Evolutionary conservation across 2,888 invertebrate genomes (phyloP).

Genomic region (Hylaea fasciaria): DNA sequence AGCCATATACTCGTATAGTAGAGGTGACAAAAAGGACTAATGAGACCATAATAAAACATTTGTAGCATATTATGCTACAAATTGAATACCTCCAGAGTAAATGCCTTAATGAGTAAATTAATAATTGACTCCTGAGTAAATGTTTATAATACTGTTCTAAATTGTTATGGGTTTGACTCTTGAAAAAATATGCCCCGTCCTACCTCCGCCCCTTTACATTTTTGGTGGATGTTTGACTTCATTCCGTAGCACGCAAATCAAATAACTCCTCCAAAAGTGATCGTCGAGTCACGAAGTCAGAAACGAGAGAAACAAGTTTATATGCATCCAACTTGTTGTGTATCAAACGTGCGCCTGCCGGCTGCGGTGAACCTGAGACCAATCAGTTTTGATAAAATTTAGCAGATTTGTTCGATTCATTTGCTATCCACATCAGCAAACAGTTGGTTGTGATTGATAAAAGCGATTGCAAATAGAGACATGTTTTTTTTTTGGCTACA

Average conservation of each 20-base stretch:
- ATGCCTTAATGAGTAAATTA: too few species aligned
- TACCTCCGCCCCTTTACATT: conserved; percentile 6
- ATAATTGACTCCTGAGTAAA: too few species aligned
- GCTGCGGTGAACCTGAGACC: conserved; percentile 2
- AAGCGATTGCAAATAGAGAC: not conserved
- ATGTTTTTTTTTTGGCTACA: too few species aligned
- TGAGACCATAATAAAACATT: too few species aligned
- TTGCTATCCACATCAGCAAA: conserved; percentile 10
- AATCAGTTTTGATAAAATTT: conserved; percentile 25
- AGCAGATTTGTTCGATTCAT: conserved; percentile 10
- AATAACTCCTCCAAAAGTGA: conserved; percentile 33
- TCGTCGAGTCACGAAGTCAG: conserved; percentile 22
- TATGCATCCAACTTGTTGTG: conserved; percentile 22
- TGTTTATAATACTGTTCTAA: too few species aligned
- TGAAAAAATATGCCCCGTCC: conserved; percentile 1
- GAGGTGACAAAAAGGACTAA: too few species aligned
- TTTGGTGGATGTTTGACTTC: conserved; percentile 33
- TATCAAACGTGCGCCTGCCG: conserved; percentile 3
- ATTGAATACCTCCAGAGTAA: too few species aligned
- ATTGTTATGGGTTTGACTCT: not conserved
- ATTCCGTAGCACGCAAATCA: conserved; percentile 34
- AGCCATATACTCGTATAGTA: too few species aligned
- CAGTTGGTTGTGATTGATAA: conserved; percentile 18
- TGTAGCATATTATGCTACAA: too few species aligned
- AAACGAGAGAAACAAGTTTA: conserved; percentile 12